Base-by-base conservation (phyloP, 2,888 invertebrate genomes). In the Lasioglossum villosulum region DNA sequence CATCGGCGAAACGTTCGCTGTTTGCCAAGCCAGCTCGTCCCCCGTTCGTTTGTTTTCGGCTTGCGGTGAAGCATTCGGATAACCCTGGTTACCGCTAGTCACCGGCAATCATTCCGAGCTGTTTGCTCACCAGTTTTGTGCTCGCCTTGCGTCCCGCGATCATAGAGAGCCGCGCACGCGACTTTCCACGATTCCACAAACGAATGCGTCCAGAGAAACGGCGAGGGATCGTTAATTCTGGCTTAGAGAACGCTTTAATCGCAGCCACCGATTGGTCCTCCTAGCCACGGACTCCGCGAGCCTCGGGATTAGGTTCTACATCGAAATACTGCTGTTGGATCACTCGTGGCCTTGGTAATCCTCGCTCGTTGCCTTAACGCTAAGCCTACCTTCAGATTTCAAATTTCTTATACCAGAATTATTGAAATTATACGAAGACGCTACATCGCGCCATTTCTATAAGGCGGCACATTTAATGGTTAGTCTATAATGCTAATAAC, bases 51-150 rank as follows among this genome's bases (percentile, higher is more conserved):
- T 88, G 86, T 89, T 90, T 90, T 84, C 4, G 90, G 86, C 84
- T 89, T 89, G 90, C 84, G 88, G 90, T 68, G 81, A 81, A 83
- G 83, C 88, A 81, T 84, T 80, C 87, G 86, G 84, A 88, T 90
- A 90, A 88, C 86, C 86, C 84, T 81, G 81, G 86, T 82, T 75
- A 87, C 87, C 79, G 75, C 79, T 34, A 48, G 72, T 70, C 80
- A 70, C 68, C 78, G 78, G 73, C 83, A 68, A 75, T 87, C 87
- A 78, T 87, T 79, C 73, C 79, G 79, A 82, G 79, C 79, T 82
- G 81, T 84, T 87, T 87, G 78, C 68, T 81, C 66, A 52, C 8
- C 71, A 74, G 59, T 77, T 71, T 30, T 27, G 19, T n/a, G 37
- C 30, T 10, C n/a, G 75, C 56, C 30, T 10, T 16, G 23, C 14